Percentiles rank a stretch among this genome's conserved stretches.
Evolutionary conservation across 2,888 invertebrate species (phyloP).

Genomic region (Apotomis betuletana): DNA sequence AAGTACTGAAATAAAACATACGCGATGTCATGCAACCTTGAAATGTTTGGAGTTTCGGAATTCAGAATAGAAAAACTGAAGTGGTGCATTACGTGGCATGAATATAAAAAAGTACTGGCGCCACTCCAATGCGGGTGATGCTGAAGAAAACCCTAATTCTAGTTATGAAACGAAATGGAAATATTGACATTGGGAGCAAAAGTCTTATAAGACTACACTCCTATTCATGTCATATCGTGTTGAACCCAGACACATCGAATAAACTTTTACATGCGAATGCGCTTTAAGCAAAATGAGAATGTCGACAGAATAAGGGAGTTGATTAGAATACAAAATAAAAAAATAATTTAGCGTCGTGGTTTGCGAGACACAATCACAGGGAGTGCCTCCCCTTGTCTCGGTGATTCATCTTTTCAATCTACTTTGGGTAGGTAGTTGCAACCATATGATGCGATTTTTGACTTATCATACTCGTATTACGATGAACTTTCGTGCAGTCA

Average conservation of each 20-base stretch:
- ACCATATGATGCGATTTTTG: neutral
- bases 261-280: neutral
- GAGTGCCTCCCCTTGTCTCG: too few relatives aligned
- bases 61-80: conserved; percentile 46
- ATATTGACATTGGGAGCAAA: conserved; percentile 43
- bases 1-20: conserved; percentile 19
- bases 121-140: conserved; percentile 52
- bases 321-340: neutral
- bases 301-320: neutral
- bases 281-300: conserved; percentile 9
- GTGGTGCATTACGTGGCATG: conserved; percentile 39
- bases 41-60: conserved; percentile 43
- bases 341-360: neutral
- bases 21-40: conserved; percentile 50
- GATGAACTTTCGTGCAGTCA: conserved; percentile 4
- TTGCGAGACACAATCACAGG: neutral
- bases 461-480: neutral
- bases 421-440: too few relatives aligned
- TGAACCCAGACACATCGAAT: conserved; percentile 1
- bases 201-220: conserved; percentile 37
- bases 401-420: too few relatives aligned
- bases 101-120: conserved; percentile 51
- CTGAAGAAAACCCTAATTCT: conserved; percentile 14
- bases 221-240: neutral
- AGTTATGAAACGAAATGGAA: conserved; percentile 8